Percentiles rank a stretch among this genome's conserved stretches.
These are phyloP conservation scores for Phortica variegata DNA, from an alignment of 1,140 invertebrate genomes.

Conservation along the genomic window DNA sequence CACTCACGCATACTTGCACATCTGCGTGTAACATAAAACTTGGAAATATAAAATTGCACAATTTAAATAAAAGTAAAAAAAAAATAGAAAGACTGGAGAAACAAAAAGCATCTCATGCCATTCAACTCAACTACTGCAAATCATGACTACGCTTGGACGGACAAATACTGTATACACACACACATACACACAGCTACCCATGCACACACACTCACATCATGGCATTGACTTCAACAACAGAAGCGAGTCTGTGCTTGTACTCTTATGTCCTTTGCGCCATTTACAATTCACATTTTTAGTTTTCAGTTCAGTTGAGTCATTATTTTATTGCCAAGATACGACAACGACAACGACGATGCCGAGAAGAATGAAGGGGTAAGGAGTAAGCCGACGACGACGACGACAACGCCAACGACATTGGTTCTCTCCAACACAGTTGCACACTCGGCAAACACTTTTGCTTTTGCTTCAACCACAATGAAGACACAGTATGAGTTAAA, in stretches of 20 bases:
- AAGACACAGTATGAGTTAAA: neutral
- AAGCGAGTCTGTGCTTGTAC: constrained; percentile 11
- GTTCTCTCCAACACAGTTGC: constrained; percentile 1
- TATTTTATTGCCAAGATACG: constrained; percentile 54
- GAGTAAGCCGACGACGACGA: constrained; percentile 29
- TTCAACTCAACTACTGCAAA: no score
- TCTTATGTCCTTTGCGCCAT: constrained; percentile 31
- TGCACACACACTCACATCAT: neutral
- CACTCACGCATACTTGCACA: constrained; percentile 9
- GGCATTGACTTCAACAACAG: neutral
- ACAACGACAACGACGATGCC: constrained; percentile 5
- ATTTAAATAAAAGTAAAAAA: constrained; percentile 24
- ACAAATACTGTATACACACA: no score
- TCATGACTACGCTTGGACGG: no score
- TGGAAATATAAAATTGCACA: constrained; percentile 54
- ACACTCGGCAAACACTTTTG: constrained; percentile 39
- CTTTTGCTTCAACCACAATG: constrained; percentile 25
- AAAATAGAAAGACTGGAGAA: neutral
- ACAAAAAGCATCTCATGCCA: constrained; percentile 10
- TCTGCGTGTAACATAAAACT: constrained; percentile 34
- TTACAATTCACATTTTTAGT: constrained; percentile 54
- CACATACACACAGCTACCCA: neutral
- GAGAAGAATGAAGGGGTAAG: constrained; percentile 12
- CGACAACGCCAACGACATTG: constrained; percentile 15
- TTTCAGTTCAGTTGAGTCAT: constrained; percentile 55